phyloP scores from a whole-genome alignment of 2,888 invertebrate genomes.

The Idaea aversata region DNA sequence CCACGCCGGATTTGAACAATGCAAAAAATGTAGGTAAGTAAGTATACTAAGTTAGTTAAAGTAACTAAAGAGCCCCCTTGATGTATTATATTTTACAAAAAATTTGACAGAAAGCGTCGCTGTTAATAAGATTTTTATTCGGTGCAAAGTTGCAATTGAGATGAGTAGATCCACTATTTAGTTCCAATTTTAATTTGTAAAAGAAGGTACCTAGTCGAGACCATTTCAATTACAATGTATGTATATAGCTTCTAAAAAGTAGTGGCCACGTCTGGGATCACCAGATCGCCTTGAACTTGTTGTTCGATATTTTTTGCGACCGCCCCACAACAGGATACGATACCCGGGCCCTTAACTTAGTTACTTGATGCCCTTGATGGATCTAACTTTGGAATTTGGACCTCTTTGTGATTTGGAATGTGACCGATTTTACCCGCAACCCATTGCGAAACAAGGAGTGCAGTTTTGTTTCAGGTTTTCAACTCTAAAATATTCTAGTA shows the following conservation, averaged over 20 bases:
- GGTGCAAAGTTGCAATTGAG: not conserved
- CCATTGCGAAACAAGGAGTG: not conserved
- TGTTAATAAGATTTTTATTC: not conserved
- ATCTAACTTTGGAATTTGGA: constrained; percentile 44
- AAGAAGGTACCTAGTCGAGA: constrained; percentile 13
- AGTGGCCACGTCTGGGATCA: constrained; percentile 52
- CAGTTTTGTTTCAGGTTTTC: not conserved
- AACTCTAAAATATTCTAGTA: not conserved
- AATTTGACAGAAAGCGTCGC: not conserved
- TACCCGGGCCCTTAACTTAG: constrained; percentile 36
- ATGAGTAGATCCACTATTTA: not conserved
- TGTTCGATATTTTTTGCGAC: constrained; percentile 73
- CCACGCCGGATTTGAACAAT: constrained; percentile 12
- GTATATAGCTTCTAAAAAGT: constrained; percentile 15
- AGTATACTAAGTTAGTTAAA: not conserved
- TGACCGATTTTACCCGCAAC: constrained; percentile 25
- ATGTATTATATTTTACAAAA: not conserved
- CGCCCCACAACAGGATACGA: constrained; percentile 69
- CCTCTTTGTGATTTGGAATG: constrained; percentile 32
- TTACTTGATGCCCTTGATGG: constrained; percentile 64
- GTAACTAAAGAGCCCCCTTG: constrained; percentile 1
- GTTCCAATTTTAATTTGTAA: constrained; percentile 12
- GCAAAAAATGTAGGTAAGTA: constrained; percentile 16
- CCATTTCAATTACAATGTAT: constrained; percentile 25
- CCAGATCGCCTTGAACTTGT: constrained; percentile 75